phyloP scores from a whole-genome alignment of 2,888 invertebrate genomes.

The Pammene aurita region DNA sequence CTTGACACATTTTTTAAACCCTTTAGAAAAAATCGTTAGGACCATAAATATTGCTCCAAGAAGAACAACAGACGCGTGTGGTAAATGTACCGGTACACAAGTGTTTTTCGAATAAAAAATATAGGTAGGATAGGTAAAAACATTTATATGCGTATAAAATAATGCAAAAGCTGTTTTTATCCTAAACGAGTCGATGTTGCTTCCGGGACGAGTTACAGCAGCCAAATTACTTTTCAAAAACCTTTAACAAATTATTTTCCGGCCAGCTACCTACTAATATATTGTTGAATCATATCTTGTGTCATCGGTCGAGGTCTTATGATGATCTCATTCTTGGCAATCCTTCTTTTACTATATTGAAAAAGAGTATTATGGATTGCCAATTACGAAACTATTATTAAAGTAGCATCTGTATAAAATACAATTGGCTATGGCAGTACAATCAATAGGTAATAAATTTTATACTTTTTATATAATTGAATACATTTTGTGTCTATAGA shows the following conservation, averaged over 20 bases:
- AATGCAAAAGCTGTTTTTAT: conserved; percentile 2
- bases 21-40: not conserved
- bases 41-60: conserved; percentile 1
- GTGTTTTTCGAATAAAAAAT: not conserved
- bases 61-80: conserved; percentile 7
- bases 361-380: conserved; percentile 56
- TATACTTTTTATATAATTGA: conserved; percentile 14
- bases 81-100: conserved; percentile 1
- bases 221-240: conserved; percentile 4
- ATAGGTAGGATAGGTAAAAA: not conserved
- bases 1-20: conserved; percentile 51
- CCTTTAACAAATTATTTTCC: conserved; percentile 47
- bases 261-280: conserved; percentile 46
- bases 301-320: conserved; percentile 68
- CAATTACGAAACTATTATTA: conserved; percentile 45
- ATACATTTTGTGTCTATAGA: conserved; percentile 13
- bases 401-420: conserved; percentile 18
- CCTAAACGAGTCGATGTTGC: not conserved
- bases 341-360: conserved; percentile 50
- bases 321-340: conserved; percentile 70
- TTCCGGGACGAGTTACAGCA: conserved; percentile 13
- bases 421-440: conserved; percentile 24
- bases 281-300: conserved; percentile 68
- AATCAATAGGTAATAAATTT: conserved; percentile 29
- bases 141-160: not conserved